phyloP scores from a whole-genome alignment of 2,888 invertebrate genomes.

The Acanthacorydalis orientalis region DNA sequence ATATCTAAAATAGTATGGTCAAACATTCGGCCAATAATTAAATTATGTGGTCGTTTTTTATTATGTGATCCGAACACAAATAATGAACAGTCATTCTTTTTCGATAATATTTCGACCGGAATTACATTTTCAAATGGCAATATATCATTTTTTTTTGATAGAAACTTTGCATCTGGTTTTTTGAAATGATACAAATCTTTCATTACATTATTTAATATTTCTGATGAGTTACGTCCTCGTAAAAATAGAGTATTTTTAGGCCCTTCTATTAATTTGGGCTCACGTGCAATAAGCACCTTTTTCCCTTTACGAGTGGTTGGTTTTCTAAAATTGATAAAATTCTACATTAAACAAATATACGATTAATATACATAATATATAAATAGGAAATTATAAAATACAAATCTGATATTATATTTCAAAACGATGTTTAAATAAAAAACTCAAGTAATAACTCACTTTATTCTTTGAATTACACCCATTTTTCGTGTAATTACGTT shows the following conservation, averaged over 20 bases:
- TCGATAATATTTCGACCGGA: slow-evolving; percentile 57
- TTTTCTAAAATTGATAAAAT: slow-evolving; percentile 41
- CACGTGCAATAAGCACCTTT: slow-evolving; percentile 59
- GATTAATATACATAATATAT: too few relatives aligned
- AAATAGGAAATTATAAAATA: too few relatives aligned
- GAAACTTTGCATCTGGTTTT: slow-evolving; percentile 64
- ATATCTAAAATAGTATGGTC: slow-evolving; percentile 86
- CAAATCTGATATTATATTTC: too few relatives aligned
- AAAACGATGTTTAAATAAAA: too few relatives aligned
- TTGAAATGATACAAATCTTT: slow-evolving; percentile 79
- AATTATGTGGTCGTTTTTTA: slow-evolving; percentile 88
- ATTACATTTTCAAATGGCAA: slow-evolving; percentile 85
- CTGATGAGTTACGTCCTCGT: slow-evolving; percentile 67
- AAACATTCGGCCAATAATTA: slow-evolving; percentile 77
- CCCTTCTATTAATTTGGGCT: slow-evolving; percentile 79
- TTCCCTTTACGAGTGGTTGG: slow-evolving; percentile 81
- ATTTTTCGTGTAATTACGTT: background rate
- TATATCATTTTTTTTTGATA: slow-evolving; percentile 71
- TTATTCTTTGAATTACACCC: slow-evolving; percentile 1
- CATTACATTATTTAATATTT: slow-evolving; percentile 48
- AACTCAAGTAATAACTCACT: too few relatives aligned
- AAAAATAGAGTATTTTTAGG: slow-evolving; percentile 71
- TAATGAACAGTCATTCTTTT: slow-evolving; percentile 74
- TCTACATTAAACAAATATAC: too few relatives aligned
- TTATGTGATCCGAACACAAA: slow-evolving; percentile 85